These are phyloP conservation scores for Thyatira batis DNA, from an alignment of 2,888 invertebrate genomes.

Conservation along the genomic window DNA sequence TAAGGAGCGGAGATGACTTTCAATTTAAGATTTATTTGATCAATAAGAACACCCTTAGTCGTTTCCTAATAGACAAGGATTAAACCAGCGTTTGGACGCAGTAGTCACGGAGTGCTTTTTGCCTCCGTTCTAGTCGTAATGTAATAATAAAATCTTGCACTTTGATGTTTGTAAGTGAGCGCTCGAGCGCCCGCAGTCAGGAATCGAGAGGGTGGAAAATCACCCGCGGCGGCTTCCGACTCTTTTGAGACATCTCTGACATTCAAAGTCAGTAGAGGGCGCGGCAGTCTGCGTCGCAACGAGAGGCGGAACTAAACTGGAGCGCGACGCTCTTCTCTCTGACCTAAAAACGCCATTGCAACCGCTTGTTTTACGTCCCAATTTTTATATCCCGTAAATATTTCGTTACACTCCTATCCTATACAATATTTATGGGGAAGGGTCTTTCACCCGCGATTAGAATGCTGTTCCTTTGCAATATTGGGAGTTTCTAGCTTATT, in stretches of 20 bases:
- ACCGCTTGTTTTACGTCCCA: slow-evolving; percentile 36
- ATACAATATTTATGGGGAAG: slow-evolving; percentile 73
- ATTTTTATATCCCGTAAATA: slow-evolving; percentile 53
- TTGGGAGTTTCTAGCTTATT: slow-evolving; percentile 59
- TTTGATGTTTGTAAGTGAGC: slow-evolving; percentile 65
- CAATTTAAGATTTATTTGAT: slow-evolving; percentile 39
- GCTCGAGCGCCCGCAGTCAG: slow-evolving; percentile 27
- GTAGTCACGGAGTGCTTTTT: slow-evolving; percentile 42
- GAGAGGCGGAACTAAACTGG: slow-evolving; percentile 57
- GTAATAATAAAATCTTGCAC: slow-evolving; percentile 69
- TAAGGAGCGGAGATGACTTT: slow-evolving; percentile 7
- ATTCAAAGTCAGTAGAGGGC: slow-evolving; percentile 38
- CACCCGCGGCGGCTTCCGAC: slow-evolving; percentile 58
- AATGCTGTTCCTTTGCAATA: slow-evolving; percentile 69
- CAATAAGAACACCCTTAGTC: slow-evolving; percentile 37
- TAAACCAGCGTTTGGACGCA: slow-evolving; percentile 50
- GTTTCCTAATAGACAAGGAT: slow-evolving; percentile 50
- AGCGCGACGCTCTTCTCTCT: slow-evolving; percentile 52
- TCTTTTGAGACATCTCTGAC: slow-evolving; percentile 43
- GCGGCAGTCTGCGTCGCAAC: slow-evolving; percentile 44
- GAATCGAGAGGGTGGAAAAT: slow-evolving; percentile 59
- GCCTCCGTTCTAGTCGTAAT: slow-evolving; percentile 51
- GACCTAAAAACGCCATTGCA: slow-evolving; percentile 65
- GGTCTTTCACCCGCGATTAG: slow-evolving; percentile 65
- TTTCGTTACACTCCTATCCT: slow-evolving; percentile 53